Evolutionary conservation across 1,140 invertebrate species (phyloP), one percentile per base, ranked within the genome.

Genomic region (Dolichoris vasculosae): DNA sequence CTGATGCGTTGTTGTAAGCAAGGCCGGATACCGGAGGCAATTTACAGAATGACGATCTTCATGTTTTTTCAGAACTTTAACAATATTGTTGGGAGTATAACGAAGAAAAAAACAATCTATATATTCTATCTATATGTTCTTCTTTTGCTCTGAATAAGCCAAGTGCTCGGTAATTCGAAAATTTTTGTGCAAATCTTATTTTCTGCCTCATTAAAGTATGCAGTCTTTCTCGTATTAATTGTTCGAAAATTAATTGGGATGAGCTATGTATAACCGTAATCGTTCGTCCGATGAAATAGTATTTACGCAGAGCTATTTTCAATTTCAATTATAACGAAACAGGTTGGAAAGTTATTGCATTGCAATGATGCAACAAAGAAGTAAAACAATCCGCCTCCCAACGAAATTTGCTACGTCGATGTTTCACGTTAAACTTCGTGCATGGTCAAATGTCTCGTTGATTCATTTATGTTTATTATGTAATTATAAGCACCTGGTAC

Each of bases 1-100:
- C 82, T 88, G 91, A 87, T 90, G 89, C 89, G 88, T 86, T 90
- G 80, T 87, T 90, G 79, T 89, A 91, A 87, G 89, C 88, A 90
- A 88, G 79, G 87, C 86, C 81, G 85, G 88, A 85, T 83, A 89
- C 88, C 89, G 89, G 86, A 89, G 88, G 85, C 88, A 89, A 89
- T 89, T 78, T 89, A 89, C 88, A 75, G 87, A 89, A 89, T 88
- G 86, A 88, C 67, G 32, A 73, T 71, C 23, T 30, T 78, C 51
- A 73, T 64, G 20, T 51, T 48, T 76, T n/a, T 4, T 48, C 23
- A 4, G 55, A 59, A 59, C 3, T 1, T 59, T 26, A 59, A 51
- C 48, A 51, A 59, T 59, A 59, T 59, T 59, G 55, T 59, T 59
- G 55, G 55, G 23, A 59, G 9, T 59, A 26, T 59, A 26, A 26